Percentiles rank a stretch among this genome's conserved stretches.
Evolutionary conservation across 2,797 vertebrate genomes (phyloP).

Genomic region (Denticeps clupeoides): DNA sequence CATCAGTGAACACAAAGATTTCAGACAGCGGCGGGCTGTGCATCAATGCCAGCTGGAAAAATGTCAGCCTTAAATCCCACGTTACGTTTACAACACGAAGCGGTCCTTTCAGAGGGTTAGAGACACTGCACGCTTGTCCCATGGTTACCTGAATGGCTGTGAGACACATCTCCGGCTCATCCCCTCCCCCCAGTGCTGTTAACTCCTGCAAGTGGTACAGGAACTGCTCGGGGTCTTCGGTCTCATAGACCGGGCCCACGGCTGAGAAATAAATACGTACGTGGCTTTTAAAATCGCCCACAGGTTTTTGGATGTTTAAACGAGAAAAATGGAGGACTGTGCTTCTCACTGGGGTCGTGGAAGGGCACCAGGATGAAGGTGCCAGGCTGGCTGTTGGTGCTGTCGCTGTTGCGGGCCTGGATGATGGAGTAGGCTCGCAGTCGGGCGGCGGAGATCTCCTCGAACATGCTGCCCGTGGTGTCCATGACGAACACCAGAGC

Average conservation of each 20-base stretch:
- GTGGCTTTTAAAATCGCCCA: too few relatives aligned
- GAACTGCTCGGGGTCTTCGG: constrained; percentile 65
- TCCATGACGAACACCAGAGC: constrained; percentile 77
- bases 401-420: constrained; percentile 30
- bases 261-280: constrained; percentile 47
- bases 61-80: too few relatives aligned
- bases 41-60: constrained; percentile 66
- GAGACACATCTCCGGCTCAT: constrained; percentile 83
- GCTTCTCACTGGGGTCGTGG: constrained; percentile 66
- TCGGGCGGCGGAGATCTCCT: constrained; percentile 74
- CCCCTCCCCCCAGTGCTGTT: constrained; percentile 68
- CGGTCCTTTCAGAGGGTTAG: background rate
- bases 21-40: constrained; percentile 74
- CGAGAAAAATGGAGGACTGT: background rate
- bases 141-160: constrained; percentile 66
- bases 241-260: constrained; percentile 69
- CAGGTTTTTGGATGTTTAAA: too few relatives aligned
- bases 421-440: constrained; percentile 59
- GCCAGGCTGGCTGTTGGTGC: constrained; percentile 33
- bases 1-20: constrained; percentile 81
- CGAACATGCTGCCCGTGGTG: constrained; percentile 81
- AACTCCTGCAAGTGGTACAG: constrained; percentile 59
- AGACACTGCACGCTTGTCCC: background rate
- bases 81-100: too few relatives aligned
- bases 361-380: constrained; percentile 74